Base-by-base conservation (phyloP, 2,888 invertebrate genomes). In the Heliconius ismenius region DNA sequence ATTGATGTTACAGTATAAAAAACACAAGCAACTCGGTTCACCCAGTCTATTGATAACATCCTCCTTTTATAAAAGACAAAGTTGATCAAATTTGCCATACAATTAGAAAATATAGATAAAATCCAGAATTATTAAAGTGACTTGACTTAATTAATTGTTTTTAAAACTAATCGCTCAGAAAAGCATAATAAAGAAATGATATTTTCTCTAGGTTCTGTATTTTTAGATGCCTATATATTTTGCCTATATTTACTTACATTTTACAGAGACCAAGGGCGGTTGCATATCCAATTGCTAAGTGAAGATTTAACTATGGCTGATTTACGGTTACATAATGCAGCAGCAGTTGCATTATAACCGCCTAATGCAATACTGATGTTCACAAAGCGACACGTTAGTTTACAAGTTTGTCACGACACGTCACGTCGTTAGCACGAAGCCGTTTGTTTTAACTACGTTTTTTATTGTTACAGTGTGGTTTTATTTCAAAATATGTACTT, bases 221-320 rank as follows among this genome's bases (percentile, higher is more conserved):
- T n/a, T 58, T 58, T 28, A 69, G 11, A 69, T 60, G 7, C 7
- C n/a, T 32, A 28, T n/a, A 49, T 7, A 32, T 28, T 26, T 11
- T 39, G 24, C 1, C 24, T 69, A 62, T 24, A 28, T 69, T 24
- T 62, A 32, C 15, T 75, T 0, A 0, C 32, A 32, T 32, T 32
- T 21, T 49, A 49, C 28, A 79, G 43, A 76, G 39, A 76, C 58
- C 62, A 43, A 70, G 63, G 76, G 72, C 75, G 67, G 75, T 64
- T 79, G 80, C 79, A 78, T 79, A 65, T 69, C 79, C 65, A 82
- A 82, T 81, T 68, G 79, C 70, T 77, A 81, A 81, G 74, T 65
- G 43, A 75, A 80, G 43, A 54, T 75, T 60, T 75, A 67, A 74
- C 77, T 65, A 39, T 64, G 26, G 54, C 67, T 78, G 74, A 79